Conservation (phyloP, 2,888 invertebrate species). For the Aphodius sticticus region DNA sequence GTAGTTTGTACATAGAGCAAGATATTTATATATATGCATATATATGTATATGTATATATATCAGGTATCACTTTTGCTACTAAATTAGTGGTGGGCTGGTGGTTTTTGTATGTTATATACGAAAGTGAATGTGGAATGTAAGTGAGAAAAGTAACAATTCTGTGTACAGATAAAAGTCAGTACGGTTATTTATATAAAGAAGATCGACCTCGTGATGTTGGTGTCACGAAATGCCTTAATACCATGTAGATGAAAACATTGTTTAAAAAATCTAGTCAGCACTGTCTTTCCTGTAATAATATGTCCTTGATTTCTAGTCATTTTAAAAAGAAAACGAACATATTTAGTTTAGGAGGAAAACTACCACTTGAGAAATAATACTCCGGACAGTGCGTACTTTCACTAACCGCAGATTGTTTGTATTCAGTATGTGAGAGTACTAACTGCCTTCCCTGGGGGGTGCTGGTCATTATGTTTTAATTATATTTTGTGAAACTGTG, state of each 20-base stretch:
- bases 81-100: constrained; percentile 36
- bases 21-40: constrained; percentile 52
- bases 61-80: constrained; percentile 58
- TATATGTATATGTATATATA: constrained; percentile 48
- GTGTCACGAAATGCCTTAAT: constrained; percentile 59
- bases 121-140: neutral
- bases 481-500: constrained; percentile 44
- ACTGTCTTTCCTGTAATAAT: constrained; percentile 52
- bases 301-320: constrained; percentile 51
- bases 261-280: constrained; percentile 56
- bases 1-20: constrained; percentile 50
- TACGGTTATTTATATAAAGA: constrained; percentile 45
- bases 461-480: constrained; percentile 42
- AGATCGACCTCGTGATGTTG: constrained; percentile 53
- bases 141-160: constrained; percentile 22
- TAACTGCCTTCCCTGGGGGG: constrained; percentile 39
- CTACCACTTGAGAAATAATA: constrained; percentile 39
- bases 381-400: constrained; percentile 30
- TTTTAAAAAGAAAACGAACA: constrained; percentile 39
- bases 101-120: constrained; percentile 38
- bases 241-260: constrained; percentile 48
- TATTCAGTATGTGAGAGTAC: constrained; percentile 10
- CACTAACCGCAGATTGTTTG: neutral
- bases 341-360: constrained; percentile 38
- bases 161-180: constrained; percentile 38